These are phyloP conservation scores for Drosophila ananassae DNA, from an alignment of 1,140 invertebrate species.

Conservation along the genomic window DNA sequence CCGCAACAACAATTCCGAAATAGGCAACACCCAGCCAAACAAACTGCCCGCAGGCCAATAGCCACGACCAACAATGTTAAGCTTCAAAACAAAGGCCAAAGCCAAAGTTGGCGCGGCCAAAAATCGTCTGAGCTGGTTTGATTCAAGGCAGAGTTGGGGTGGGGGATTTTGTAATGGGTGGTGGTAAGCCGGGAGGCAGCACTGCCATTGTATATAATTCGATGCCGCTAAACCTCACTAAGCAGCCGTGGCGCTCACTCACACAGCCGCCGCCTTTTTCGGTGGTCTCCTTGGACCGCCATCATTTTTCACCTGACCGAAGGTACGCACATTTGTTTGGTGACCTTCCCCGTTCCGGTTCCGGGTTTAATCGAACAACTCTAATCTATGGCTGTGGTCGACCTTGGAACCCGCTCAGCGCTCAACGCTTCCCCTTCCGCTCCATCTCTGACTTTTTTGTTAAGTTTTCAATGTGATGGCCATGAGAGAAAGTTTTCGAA, in stretches of 20 bases:
- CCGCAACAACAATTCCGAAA: slow-evolving; percentile 50
- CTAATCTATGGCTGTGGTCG: slow-evolving; percentile 29
- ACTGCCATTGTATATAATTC: slow-evolving; percentile 71
- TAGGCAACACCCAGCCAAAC: slow-evolving; percentile 62
- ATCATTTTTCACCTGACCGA: slow-evolving; percentile 60
- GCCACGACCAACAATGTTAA: slow-evolving; percentile 64
- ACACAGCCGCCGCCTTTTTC: slow-evolving; percentile 42
- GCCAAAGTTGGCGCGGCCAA: slow-evolving; percentile 52
- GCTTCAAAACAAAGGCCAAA: slow-evolving; percentile 70
- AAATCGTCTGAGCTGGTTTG: slow-evolving; percentile 15
- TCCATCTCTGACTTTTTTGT: slow-evolving; percentile 5
- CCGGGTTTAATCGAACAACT: slow-evolving; percentile 41
- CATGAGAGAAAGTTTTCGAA: slow-evolving; percentile 18
- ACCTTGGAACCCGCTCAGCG: neutral
- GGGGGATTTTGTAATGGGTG: slow-evolving; percentile 1
- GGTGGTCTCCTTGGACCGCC: slow-evolving; percentile 4
- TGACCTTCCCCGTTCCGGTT: slow-evolving; percentile 7
- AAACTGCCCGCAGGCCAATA: slow-evolving; percentile 61
- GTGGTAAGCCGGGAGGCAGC: neutral
- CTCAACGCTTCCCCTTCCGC: neutral
- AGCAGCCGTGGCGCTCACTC: slow-evolving; percentile 35
- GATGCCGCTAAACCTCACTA: slow-evolving; percentile 67
- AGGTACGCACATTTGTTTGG: slow-evolving; percentile 45
- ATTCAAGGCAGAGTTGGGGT: neutral
- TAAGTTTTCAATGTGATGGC: slow-evolving; percentile 43